A percentile compares a stretch with the other conserved stretches of the same genome.
phyloP scores from a whole-genome alignment of 2,797 vertebrate species.

The Gallinago stenura region DNA sequence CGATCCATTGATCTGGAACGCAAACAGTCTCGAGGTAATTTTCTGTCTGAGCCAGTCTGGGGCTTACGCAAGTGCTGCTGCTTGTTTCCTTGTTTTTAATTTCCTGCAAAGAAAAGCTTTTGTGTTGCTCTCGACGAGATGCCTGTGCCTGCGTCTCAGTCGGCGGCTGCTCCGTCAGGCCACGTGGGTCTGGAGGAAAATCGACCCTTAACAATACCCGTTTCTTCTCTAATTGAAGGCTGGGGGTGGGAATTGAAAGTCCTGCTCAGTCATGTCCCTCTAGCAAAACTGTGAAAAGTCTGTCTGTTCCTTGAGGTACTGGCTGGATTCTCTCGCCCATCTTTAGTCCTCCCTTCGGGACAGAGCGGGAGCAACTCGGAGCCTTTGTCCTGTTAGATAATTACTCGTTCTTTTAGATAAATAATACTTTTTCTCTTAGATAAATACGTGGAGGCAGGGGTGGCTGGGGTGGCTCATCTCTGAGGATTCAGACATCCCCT shows the following conservation, averaged over 20 bases:
- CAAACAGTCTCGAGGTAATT: slow-evolving; percentile 55
- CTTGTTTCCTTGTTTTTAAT: slow-evolving; percentile 61
- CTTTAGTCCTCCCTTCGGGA: neutral
- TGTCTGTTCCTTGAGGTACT: neutral
- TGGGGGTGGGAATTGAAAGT: neutral
- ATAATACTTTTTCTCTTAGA: neutral
- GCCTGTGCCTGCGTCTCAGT: neutral
- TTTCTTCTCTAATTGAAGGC: neutral
- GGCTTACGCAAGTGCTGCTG: slow-evolving; percentile 20
- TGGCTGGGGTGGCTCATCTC: neutral
- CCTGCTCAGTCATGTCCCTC: neutral
- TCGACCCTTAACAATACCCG: neutral
- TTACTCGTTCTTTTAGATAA: neutral
- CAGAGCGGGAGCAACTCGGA: neutral
- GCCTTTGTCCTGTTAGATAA: neutral
- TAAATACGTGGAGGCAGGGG: neutral
- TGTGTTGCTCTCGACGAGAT: slow-evolving; percentile 15
- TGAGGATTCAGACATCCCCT: neutral
- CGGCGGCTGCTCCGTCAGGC: neutral
- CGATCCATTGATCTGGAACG: slow-evolving; percentile 58
- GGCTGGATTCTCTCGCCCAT: neutral
- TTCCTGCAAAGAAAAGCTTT: slow-evolving; percentile 60
- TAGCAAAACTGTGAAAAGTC: neutral
- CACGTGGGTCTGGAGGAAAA: neutral
- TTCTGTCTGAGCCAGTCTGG: slow-evolving; percentile 36